phyloP scores from a whole-genome alignment of 2,113 vertebrate species.

The Oryzias curvinotus region DNA sequence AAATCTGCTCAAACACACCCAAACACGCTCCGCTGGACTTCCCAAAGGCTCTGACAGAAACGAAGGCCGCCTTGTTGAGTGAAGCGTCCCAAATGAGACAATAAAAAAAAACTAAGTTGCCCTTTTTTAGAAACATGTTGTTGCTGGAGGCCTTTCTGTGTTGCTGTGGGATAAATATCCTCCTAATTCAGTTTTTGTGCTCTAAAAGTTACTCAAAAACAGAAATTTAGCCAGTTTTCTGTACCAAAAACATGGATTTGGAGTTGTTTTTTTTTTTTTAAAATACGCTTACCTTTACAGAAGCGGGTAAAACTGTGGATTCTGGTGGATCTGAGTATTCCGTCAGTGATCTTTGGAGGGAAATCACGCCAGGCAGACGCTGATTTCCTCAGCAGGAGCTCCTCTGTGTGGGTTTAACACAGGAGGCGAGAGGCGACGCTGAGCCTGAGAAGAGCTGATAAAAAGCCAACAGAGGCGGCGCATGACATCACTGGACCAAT shows the following conservation, averaged over 20 bases:
- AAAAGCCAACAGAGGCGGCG: slow-evolving; percentile 13
- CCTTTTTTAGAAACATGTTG: too few relatives aligned
- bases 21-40: too few relatives aligned
- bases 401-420: slow-evolving; percentile 22
- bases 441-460: slow-evolving; percentile 46
- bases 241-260: neutral
- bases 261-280: neutral
- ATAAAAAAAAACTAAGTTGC: too few relatives aligned
- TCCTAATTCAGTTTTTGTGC: too few relatives aligned
- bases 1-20: too few relatives aligned
- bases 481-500: slow-evolving; percentile 54
- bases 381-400: slow-evolving; percentile 16
- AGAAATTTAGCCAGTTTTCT: neutral
- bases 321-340: slow-evolving; percentile 23
- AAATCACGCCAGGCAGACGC: neutral
- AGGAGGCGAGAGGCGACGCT: slow-evolving; percentile 34
- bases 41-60: too few relatives aligned
- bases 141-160: too few relatives aligned
- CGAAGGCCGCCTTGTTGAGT: too few relatives aligned
- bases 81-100: too few relatives aligned
- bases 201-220: too few relatives aligned
- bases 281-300: slow-evolving; percentile 36
- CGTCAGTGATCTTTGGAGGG: slow-evolving; percentile 9
- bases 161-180: too few relatives aligned
- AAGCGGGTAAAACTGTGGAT: neutral